These are phyloP conservation scores for Leptarthrus brevirostris DNA, from an alignment of 2,888 invertebrate species.

Conservation along the genomic window DNA sequence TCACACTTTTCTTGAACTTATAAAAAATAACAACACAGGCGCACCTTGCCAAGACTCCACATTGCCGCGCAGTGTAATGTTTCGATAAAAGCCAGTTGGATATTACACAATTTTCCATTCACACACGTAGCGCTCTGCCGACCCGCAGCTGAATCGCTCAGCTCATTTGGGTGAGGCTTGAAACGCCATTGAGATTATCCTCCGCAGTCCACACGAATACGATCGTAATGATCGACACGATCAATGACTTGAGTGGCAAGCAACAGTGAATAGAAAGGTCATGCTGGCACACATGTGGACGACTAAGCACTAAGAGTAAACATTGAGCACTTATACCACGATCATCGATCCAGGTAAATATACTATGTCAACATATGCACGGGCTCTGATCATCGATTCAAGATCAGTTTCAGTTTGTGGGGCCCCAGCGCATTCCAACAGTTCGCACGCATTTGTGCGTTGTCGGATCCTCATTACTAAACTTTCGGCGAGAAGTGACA, in stretches of 20 bases:
- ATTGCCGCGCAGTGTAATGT: slow-evolving; percentile 1
- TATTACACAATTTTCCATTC: slow-evolving; percentile 28
- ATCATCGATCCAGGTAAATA: not conserved
- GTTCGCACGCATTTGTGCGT: not conserved
- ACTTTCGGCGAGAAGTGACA: not conserved
- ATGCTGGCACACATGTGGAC: slow-evolving; percentile 9
- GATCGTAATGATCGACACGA: slow-evolving; percentile 12
- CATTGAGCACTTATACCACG: not conserved
- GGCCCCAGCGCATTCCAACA: not conserved
- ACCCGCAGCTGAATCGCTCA: slow-evolving; percentile 2
- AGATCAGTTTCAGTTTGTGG: not conserved
- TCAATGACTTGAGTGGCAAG: slow-evolving; percentile 17
- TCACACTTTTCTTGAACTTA: slow-evolving; percentile 28
- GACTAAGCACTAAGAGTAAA: not conserved
- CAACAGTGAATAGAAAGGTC: slow-evolving; percentile 32
- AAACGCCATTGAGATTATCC: slow-evolving; percentile 21
- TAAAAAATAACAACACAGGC: slow-evolving; percentile 1
- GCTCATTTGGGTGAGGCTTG: slow-evolving; percentile 24
- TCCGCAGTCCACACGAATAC: slow-evolving; percentile 24
- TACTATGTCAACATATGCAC: not conserved
- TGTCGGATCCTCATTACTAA: not conserved
- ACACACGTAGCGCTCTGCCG: not conserved
- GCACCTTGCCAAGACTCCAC: not conserved
- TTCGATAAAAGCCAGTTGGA: slow-evolving; percentile 27
- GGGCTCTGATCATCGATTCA: not conserved